Base-by-base conservation (phyloP, 2,113 vertebrate genomes). In the Brachirus orientalis region DNA sequence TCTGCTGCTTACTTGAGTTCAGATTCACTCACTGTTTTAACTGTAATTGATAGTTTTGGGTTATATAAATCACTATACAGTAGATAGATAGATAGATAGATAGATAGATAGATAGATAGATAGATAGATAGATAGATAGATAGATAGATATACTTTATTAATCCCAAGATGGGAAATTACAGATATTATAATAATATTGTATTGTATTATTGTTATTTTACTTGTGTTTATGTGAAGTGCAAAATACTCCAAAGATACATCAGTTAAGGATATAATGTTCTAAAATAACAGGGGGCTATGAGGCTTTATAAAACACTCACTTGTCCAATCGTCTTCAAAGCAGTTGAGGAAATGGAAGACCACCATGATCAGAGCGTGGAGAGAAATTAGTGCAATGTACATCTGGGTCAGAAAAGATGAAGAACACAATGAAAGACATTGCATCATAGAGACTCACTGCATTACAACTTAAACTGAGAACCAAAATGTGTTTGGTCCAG, bases 291-390 rank as follows among this genome's bases (percentile, higher is more conserved):
- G n/a, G n/a, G n/a, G n/a, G n/a, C n/a, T n/a, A n/a, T 1, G 28
- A 12, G 12, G 20, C 10, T 46, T 53, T n/a, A 28, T 33, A 47
- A 19, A 58, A 51, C 61, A 98, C 98, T 98, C 89, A 99, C 98
- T 98, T 86, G 96, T 96, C 97, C 97, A 99, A 77, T 99, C 96
- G 88, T 99, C 98, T 94, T 99, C 97, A 91, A 99, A 98, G 90
- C 97, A 99, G 86, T 96, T 95, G 71, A 99, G 94, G 89, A 99
- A 99, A 87, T 99, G 98, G 91, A 99, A 95, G 86, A 95, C 96
- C 90, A 99, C 97, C 97, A 99, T 96, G 86, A 95, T 85, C 83
- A 99, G 91, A 85, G 94, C 65, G 79, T 99, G 98, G 84, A 98
- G 88, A 72, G 98, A 99, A 83, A 97, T 94, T 88, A 99, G 94